Evolutionary conservation across 2,113 vertebrate genomes (phyloP), one percentile per base, ranked within the genome.

Genomic region (Elephantulus edwardii): DNA sequence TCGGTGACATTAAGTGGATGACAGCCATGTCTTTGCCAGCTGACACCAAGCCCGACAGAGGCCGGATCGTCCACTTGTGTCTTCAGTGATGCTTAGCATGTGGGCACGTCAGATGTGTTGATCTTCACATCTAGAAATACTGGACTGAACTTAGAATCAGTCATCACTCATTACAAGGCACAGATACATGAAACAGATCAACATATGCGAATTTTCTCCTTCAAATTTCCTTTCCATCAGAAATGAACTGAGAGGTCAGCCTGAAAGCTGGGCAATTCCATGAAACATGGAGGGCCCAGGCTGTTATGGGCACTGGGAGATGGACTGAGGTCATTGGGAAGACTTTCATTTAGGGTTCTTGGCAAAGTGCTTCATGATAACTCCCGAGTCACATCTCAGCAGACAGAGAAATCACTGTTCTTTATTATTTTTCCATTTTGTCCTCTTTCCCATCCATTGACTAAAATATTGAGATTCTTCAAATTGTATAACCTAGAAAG

Each of bases 211-310:
- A 44, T 88, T 85, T 66, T 40, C 38, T 71, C 26, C n/a, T 86
- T 64, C 80, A 92, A n/a, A n/a, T n/a, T n/a, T n/a, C n/a, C n/a
- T n/a, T 8, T n/a, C 5, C 35, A 91, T 86, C 64, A 79, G 64
- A 74, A 86, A 44, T n/a, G 4, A 75, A 74, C 33, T 35, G 11
- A 44, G 17, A 10, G 28, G n/a, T 24, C 50, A 54, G 26, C 3
- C 26, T 42, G 26, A 76, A n/a, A 60, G 50, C 74, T 62, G 26
- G 17, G 7, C 64, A 33, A 17, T 52, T 14, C 56, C 30, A 2
- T 9, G 30, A 50, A 50, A 54, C 40, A 5, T 2, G 4, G 20
- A 24, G 19, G 26, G 13, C 24, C 30, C 33, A 35, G 2, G 62
- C 3, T 22, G 1, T 50, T 13, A 7, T 38, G 50, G n/a, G 19